These are phyloP conservation scores for Tenebrosternarchus preto DNA, from an alignment of 2,113 vertebrate species.

Conservation along the genomic window DNA sequence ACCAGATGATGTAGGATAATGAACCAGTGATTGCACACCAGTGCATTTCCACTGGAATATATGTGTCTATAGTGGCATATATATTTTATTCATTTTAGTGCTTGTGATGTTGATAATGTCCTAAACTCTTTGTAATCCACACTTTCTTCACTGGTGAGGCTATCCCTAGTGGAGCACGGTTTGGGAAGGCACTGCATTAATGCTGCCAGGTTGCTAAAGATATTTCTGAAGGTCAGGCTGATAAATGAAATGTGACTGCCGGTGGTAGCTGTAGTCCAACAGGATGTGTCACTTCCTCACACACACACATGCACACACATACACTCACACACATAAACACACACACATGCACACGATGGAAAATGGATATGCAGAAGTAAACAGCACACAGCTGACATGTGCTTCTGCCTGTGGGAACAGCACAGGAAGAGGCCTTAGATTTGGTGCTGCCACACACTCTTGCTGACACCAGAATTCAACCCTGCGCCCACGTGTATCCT, in stretches of 20 bases:
- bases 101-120: not conserved
- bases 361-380: constrained; percentile 47
- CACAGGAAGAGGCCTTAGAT: constrained; percentile 48
- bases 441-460: constrained; percentile 51
- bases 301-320: constrained; percentile 35
- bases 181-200: constrained; percentile 6
- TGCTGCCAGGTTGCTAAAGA: constrained; percentile 48
- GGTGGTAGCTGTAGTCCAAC: constrained; percentile 42
- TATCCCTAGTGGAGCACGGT: not conserved
- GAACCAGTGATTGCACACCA: not conserved
- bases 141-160: not conserved
- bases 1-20: not conserved
- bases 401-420: constrained; percentile 47
- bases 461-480: constrained; percentile 41
- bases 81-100: too few species aligned
- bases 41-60: not conserved
- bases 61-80: too few species aligned
- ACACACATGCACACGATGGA: constrained; percentile 44
- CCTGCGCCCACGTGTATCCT: not conserved
- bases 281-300: constrained; percentile 53
- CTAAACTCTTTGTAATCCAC: not conserved
- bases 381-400: constrained; percentile 52
- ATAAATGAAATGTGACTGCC: constrained; percentile 48
- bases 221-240: constrained; percentile 46
- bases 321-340: constrained; percentile 34